Evolutionary conservation across 2,797 vertebrate genomes (phyloP), one percentile per base, ranked within the genome.

Genomic region (Halcyon leucocephala): DNA sequence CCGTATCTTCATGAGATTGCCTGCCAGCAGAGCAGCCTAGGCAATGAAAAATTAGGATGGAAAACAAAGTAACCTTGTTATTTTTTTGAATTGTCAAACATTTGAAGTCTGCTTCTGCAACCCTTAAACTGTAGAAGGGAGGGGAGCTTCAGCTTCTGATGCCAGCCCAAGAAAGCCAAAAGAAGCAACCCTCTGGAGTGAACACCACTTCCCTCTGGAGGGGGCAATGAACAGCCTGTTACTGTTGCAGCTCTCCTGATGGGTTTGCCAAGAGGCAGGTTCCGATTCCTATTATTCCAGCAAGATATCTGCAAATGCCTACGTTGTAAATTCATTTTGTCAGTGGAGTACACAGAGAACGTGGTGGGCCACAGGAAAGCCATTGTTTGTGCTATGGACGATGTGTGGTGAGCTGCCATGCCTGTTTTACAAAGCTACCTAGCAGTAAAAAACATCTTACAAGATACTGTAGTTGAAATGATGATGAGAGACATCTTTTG

Each of bases 1-100:
- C 89, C 49, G 25, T 94, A 87, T 91, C 95, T 90, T 96, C 54
- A 17, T 48, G 93, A 88, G 91, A 96, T 92, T 95, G 89, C 93
- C 96, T 96, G 95, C 94, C 94, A 96, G 86, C 69, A 54, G 65
- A 69, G 70, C 82, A 79, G 81, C 28, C n/a, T 2, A 65, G 14
- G 77, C 87, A 79, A 65, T 92, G 86, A 96, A 93, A 90, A 95
- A 95, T 91, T 77, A 92, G 87, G 74, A 60, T 84, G 51, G 92
- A 61, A 87, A 92, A 92, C 90, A 93, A 94, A 92, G 91, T 80
- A 93, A 89, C 72, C 86, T 67, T 89, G 83, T 67, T 72, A 3
- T 17, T 31, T 71, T 80, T 80, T 28, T 41, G 62, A 78, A 74
- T 44, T 77, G 77, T 37, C 67, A 44, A 64, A 60, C 3, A 2